Evolutionary conservation across 2,888 invertebrate genomes (phyloP), one percentile per base, ranked within the genome.

Genomic region (Fissipunctia ypsillon): DNA sequence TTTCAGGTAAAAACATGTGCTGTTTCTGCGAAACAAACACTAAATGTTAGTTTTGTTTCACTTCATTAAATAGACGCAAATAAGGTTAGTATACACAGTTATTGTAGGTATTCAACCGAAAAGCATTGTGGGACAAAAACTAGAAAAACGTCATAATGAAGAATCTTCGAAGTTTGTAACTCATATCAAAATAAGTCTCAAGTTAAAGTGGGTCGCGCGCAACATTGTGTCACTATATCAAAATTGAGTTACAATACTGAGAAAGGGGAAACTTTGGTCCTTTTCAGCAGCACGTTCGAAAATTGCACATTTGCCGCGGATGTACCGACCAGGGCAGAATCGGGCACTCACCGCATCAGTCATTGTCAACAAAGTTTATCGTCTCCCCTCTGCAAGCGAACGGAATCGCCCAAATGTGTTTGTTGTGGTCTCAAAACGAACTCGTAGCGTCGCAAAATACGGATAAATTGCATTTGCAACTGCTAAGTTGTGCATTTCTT

Each of bases 291-390:
- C 89, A 91, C 90, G 90, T 90, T 90, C 88, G 90, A 91, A 93
- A 93, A 93, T 91, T 93, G 91, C 92, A 93, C 91, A 92, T 91
- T 92, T 90, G 88, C 87, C 79, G 83, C 82, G 87, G 87, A 83
- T 82, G 83, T 86, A 78, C 78, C 67, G 81, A 65, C 78, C 78
- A 80, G 83, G 79, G 80, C 83, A 81, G 80, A 80, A 85, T 86
- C 87, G 86, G 76, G 83, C 85, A 86, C 86, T 88, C 84, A 87
- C 85, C 86, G 91, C 93, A 95, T 95, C 94, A 93, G 93, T 94
- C 94, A 94, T 94, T 95, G 95, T 95, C 95, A 94, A 94, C 94
- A 92, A 94, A 94, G 90, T 95, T 94, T 93, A 93, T 93, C 91
- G 90, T 90, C 77, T 78, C 81, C 86, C 85, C 84, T 88, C 87